Conservation (phyloP, 2,113 vertebrate genomes). For the Pavo muticus region DNA sequence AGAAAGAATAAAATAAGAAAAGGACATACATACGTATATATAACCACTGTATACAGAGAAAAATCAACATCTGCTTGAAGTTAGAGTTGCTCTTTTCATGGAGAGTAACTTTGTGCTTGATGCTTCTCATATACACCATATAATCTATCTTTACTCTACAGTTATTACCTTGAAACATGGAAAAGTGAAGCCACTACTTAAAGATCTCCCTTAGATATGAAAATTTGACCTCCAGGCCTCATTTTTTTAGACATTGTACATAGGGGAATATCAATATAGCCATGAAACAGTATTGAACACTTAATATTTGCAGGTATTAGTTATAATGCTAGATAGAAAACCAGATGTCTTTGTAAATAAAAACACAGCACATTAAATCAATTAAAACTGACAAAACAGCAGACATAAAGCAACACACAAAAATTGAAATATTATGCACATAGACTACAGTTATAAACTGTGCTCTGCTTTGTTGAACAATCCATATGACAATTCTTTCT, state of each 20-base stretch:
- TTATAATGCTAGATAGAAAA: not conserved
- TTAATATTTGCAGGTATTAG: not conserved
- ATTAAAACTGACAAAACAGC: not conserved
- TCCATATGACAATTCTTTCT: not conserved
- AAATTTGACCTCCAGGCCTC: not conserved
- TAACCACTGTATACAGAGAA: not conserved
- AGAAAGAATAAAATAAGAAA: not conserved
- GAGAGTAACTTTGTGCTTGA: not conserved
- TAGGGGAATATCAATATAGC: not conserved
- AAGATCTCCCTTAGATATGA: not conserved
- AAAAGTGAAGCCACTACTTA: not conserved
- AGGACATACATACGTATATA: accelerated
- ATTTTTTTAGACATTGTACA: not conserved
- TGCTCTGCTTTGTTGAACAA: not conserved
- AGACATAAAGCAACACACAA: not conserved
- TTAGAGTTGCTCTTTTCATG: not conserved
- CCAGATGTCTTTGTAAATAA: not conserved
- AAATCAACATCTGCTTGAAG: not conserved
- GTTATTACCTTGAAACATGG: not conserved
- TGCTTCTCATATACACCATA: not conserved
- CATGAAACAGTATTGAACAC: not conserved
- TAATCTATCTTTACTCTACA: not conserved
- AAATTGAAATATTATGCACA: not conserved
- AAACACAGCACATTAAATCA: not conserved
- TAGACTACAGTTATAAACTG: not conserved